These are phyloP conservation scores for Yoshiicerus persimilis DNA, from an alignment of 1,140 invertebrate genomes.

Conservation along the genomic window DNA sequence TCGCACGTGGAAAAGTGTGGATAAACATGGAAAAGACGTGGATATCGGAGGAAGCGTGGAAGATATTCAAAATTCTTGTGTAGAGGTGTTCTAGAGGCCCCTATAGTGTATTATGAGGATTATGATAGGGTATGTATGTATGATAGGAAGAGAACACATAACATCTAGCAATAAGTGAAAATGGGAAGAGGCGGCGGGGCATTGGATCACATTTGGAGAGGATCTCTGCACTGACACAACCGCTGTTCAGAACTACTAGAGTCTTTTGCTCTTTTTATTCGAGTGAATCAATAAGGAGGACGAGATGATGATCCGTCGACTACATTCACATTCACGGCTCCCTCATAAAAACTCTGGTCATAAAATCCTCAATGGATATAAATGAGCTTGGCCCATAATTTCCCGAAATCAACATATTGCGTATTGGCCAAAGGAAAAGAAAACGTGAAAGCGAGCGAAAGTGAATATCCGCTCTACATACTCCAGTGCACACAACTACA, in stretches of 20 bases:
- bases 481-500: background rate
- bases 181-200: background rate
- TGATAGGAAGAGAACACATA: background rate
- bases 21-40: no score
- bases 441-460: background rate
- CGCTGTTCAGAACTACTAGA: background rate
- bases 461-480: background rate
- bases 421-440: background rate
- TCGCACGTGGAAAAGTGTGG: no score
- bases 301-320: background rate
- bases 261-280: background rate
- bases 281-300: conserved; percentile 26
- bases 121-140: background rate
- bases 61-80: no score
- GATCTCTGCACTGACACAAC: background rate
- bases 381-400: conserved; percentile 35
- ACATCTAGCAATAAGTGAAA: conserved; percentile 1
- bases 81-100: no score
- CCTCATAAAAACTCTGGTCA: conserved; percentile 21
- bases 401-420: conserved; percentile 26
- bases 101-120: no score
- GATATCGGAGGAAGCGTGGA: no score
- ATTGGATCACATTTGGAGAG: background rate
- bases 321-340: background rate
- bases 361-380: conserved; percentile 34